Conservation (phyloP, 2,888 invertebrate species). For the Tipula lateralis region DNA sequence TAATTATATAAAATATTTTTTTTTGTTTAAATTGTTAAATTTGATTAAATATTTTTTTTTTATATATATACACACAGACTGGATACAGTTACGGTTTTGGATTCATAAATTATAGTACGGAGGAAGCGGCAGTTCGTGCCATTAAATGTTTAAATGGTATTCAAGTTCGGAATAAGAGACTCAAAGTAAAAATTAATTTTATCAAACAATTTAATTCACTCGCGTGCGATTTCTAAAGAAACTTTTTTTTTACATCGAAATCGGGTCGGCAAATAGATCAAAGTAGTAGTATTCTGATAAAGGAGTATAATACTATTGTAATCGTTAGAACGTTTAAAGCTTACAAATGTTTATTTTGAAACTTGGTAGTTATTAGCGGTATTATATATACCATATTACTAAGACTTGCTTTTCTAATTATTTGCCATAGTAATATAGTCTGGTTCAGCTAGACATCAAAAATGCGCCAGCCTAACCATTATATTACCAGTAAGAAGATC, state of each 20-base stretch:
- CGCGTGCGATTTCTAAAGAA: neutral
- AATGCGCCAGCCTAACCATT: too few relatives aligned
- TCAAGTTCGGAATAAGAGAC: constrained; percentile 81
- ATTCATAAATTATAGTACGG: constrained; percentile 84
- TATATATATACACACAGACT: constrained; percentile 56
- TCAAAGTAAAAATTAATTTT: constrained; percentile 60
- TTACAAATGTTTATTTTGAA: too few relatives aligned
- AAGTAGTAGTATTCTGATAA: too few relatives aligned
- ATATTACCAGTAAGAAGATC: too few relatives aligned
- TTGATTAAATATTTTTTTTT: constrained; percentile 30
- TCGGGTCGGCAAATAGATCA: neutral
- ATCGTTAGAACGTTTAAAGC: too few relatives aligned
- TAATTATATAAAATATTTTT: constrained; percentile 35
- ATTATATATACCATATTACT: too few relatives aligned
- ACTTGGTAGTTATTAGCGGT: too few relatives aligned
- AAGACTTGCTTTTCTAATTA: too few relatives aligned
- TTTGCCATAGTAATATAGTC: too few relatives aligned
- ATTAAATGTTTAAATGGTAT: constrained; percentile 83
- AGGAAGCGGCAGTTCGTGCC: constrained; percentile 80
- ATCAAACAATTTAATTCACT: neutral
- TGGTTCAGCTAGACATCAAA: too few relatives aligned
- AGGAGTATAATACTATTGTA: too few relatives aligned
- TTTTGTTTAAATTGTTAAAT: neutral
- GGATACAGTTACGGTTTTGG: constrained; percentile 96
- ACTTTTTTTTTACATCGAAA: neutral